Evolutionary conservation across 1,140 invertebrate genomes (phyloP).

Genomic region (Holotrichia oblita): DNA sequence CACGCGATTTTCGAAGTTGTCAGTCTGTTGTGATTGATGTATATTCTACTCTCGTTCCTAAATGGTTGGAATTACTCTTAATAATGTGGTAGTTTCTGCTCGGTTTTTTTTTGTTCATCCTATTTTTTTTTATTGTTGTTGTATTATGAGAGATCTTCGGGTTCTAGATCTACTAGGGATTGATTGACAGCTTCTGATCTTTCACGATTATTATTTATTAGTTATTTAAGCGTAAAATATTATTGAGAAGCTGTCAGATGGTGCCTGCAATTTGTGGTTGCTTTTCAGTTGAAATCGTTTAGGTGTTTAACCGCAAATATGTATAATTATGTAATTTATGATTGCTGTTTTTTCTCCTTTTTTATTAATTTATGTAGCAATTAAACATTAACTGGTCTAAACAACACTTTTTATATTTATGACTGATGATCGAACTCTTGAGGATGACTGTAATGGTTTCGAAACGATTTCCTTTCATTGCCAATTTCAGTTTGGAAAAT

Average conservation of each 20-base stretch:
- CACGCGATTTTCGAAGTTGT: slow-evolving; percentile 46
- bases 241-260: slow-evolving; percentile 1
- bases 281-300: background rate
- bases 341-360: background rate
- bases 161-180: background rate
- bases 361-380: background rate
- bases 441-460: no score
- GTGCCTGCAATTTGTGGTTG: slow-evolving; percentile 13
- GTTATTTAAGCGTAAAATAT: slow-evolving; percentile 25
- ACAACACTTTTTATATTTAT: no score
- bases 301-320: background rate
- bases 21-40: slow-evolving; percentile 21
- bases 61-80: slow-evolving; percentile 24
- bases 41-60: background rate
- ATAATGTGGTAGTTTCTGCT: slow-evolving; percentile 5
- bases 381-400: no score
- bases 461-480: no score
- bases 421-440: no score
- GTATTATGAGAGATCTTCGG: background rate
- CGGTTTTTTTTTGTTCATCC: background rate
- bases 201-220: slow-evolving; percentile 32
- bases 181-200: slow-evolving; percentile 34
- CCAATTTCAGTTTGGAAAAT: no score
- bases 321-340: background rate
- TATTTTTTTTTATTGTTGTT: background rate